Evolutionary conservation across 2,888 invertebrate species (phyloP), one percentile per base, ranked within the genome.

Genomic region (Megaustenia siamemsis): DNA sequence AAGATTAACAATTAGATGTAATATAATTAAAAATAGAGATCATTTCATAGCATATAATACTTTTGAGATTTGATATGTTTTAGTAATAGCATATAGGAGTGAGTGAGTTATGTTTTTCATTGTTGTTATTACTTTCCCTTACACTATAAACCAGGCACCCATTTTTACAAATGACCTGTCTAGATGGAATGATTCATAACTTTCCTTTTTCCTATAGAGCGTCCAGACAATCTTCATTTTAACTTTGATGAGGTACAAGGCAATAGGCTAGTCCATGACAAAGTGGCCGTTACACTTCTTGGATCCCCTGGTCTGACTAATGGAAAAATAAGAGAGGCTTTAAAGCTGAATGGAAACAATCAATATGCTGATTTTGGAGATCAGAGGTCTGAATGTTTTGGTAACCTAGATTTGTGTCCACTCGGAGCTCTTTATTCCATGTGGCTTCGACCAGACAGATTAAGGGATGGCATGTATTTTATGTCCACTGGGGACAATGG

Each of bases 401-500:
- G 92, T 32, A 91, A 92, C 83, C 86, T 92, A 15, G 91, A 92
- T 85, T 84, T 86, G 24, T 92, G 92, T 86, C 88, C 75, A 18
- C 90, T 91, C 81, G 92, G 92, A 12, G 86, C 89, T 18, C 68
- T 90, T n/a, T 60, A 90, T 43, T 87, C 91, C 21, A 82, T 91
- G 49, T 92, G 92, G 92, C 86, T 92, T 56, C 89, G 89, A 71
- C 90, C 90, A 2, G 89, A 90, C 21, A 82, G 63, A 35, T 49
- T 87, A 56, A 60, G 35, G 24, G 75, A 86, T 28, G 75, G 77
- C 21, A 38, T 80, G 18, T 89, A 90, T 75, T 92, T 89, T 81
- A 66, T 92, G 45, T 91, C 91, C 10, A 90, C 88, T 38, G 92
- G 91, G n/a, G 83, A 89, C 40, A 92, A 92, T 82, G 94, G 94